These are phyloP conservation scores for Cherax destructor DNA, from an alignment of 1,140 invertebrate genomes.

Conservation along the genomic window DNA sequence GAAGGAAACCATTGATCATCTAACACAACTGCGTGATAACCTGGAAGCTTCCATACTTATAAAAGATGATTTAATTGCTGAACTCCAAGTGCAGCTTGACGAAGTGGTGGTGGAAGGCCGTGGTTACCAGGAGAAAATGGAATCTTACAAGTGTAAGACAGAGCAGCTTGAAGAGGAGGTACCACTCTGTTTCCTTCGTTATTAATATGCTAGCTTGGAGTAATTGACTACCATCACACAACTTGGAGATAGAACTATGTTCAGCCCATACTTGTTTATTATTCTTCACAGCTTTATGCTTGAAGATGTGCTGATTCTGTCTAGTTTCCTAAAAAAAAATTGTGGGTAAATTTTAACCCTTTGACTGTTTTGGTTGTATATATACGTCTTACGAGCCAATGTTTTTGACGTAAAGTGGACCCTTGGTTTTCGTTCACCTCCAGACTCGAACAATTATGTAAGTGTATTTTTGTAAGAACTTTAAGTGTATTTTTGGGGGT, in stretches of 20 bases:
- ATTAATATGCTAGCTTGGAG: background rate
- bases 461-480: too few relatives aligned
- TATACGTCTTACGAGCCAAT: too few relatives aligned
- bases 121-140: conserved; percentile 39
- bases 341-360: too few relatives aligned
- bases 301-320: background rate
- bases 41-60: conserved; percentile 49
- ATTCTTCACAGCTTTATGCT: background rate
- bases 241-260: too few relatives aligned
- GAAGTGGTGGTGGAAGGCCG: conserved; percentile 51
- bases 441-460: too few relatives aligned
- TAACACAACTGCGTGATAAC: conserved; percentile 64
- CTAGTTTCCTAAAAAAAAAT: too few relatives aligned
- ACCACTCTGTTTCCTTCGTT: background rate
- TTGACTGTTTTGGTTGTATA: too few relatives aligned
- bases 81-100: conserved; percentile 57
- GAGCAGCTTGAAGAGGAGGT: conserved; percentile 12
- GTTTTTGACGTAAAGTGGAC: too few relatives aligned
- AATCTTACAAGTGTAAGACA: conserved; percentile 4
- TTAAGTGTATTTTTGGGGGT: too few relatives aligned
- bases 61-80: conserved; percentile 68
- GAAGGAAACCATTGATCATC: conserved; percentile 56
- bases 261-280: background rate
- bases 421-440: too few relatives aligned
- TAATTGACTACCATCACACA: background rate